A percentile compares a stretch with the other conserved stretches of the same genome.
Evolutionary conservation across 2,888 invertebrate genomes (phyloP).

Genomic region (Hirtodrosophila cameraria): DNA sequence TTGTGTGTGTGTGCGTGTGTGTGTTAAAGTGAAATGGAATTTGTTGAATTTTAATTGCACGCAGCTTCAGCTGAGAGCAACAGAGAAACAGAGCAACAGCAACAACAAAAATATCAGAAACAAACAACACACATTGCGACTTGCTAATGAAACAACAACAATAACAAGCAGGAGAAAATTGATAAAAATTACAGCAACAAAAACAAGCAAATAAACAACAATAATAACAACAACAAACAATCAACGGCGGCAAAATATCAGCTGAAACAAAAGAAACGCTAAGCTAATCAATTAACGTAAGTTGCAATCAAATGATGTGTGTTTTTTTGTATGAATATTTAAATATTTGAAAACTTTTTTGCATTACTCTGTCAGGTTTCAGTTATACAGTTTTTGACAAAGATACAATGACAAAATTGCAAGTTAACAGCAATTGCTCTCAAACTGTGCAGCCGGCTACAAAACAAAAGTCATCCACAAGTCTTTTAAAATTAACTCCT

Average conservation of each 20-base stretch:
- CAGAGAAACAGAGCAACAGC: slow-evolving; percentile 11
- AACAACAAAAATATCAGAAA: slow-evolving; percentile 11
- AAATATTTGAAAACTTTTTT: slow-evolving; percentile 7
- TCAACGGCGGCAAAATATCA: slow-evolving; percentile 26
- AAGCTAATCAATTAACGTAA: slow-evolving; percentile 54
- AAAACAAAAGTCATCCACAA: not conserved
- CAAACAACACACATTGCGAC: slow-evolving; percentile 36
- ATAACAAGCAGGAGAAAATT: slow-evolving; percentile 58
- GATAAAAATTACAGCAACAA: slow-evolving; percentile 31
- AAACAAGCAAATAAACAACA: slow-evolving; percentile 21
- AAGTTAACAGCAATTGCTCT: slow-evolving; percentile 10
- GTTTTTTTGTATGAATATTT: slow-evolving; percentile 6
- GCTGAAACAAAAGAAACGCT: slow-evolving; percentile 50
- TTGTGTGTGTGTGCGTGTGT: slow-evolving; percentile 14
- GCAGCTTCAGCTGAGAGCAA: slow-evolving; percentile 50
- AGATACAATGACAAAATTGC: not conserved
- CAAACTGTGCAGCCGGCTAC: slow-evolving; percentile 23
- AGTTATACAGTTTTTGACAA: no score
- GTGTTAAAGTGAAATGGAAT: slow-evolving; percentile 72
- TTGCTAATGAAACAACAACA: slow-evolving; percentile 46
- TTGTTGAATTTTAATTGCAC: slow-evolving; percentile 74
- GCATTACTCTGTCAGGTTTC: no score
- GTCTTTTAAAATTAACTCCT: no score
- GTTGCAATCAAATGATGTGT: slow-evolving; percentile 29
- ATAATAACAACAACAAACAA: slow-evolving; percentile 29